Base-by-base conservation (phyloP, 2,888 invertebrate genomes). In the Rhagium mordax region DNA sequence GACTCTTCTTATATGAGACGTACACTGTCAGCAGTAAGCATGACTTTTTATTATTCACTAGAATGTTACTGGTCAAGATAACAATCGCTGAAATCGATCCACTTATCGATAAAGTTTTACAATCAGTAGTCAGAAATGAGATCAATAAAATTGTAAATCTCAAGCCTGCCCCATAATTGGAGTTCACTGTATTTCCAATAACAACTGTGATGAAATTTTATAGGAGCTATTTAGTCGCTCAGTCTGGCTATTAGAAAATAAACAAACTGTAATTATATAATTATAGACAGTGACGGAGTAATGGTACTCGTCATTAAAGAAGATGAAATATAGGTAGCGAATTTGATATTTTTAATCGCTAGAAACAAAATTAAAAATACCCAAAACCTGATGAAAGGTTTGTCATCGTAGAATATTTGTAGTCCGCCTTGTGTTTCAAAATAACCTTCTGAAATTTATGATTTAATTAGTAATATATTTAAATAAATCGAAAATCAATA, bases 161-260 rank as follows among this genome's bases (percentile, higher is more conserved):
- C n/a, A 33, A 21, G 21, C 24, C 33, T 55, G 62, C 20, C 53
- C 67, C 49, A 20, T 71, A 70, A 74, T 67, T 64, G 59, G 70
- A 62, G 55, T 73, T 29, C 29, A 49, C 53, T 48, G 33, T 29
- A 18, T 65, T 66, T 59, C 53, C 29, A 47, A 47, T 27, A 55
- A 60, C 61, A 49, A 47, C 51, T 59, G 55, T 68, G 61, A 72
- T 72, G 75, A 72, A 72, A 75, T 67, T 64, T 70, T 66, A 61
- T 72, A 33, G 61, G 15, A 64, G 61, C 47, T 49, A 53, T 66
- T 48, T 49, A 21, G 47, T 57, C 27, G 61, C 29, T 55, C 57
- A 33, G 33, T 16, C 55, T 18, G 65, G 24, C 65, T 41, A 71
- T 73, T 75, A 75, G 64, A 72, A 70, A 73, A 67, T 75, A 72